Conservation (phyloP, 2,113 vertebrate genomes). For the Enhydra lutris region DNA sequence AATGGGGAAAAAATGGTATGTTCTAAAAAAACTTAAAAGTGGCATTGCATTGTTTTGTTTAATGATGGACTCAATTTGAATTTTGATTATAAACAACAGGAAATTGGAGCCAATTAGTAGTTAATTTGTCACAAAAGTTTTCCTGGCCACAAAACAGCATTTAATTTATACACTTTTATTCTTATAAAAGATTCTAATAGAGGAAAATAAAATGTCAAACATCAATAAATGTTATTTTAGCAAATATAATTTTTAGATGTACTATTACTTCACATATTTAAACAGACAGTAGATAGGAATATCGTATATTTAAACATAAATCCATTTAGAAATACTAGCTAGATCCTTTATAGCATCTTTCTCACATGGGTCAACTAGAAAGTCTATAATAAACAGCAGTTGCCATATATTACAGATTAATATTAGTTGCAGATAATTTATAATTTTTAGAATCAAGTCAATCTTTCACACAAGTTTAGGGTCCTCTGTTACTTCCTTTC, state of each 20-base stretch:
- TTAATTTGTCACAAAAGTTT: conserved; percentile 54
- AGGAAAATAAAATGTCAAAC: conserved; percentile 34
- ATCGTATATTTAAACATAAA: conserved; percentile 54
- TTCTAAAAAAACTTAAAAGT: conserved; percentile 42
- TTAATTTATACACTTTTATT: conserved; percentile 61
- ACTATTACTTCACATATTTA: conserved; percentile 65
- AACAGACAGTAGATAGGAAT: conserved; percentile 42
- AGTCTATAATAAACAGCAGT: conserved; percentile 87
- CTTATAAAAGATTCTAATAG: conserved; percentile 54
- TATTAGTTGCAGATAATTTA: neutral
- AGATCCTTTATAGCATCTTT: conserved; percentile 86
- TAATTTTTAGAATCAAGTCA: conserved; percentile 6
- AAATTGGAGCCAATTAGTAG: conserved; percentile 18
- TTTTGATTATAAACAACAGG: conserved; percentile 54
- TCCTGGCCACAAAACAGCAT: conserved; percentile 14
- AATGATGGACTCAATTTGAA: conserved; percentile 51
- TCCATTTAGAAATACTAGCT: conserved; percentile 75
- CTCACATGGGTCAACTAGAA: conserved; percentile 79
- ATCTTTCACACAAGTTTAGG: neutral
- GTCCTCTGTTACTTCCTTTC: neutral
- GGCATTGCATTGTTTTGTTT: conserved; percentile 50
- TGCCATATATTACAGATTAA: conserved; percentile 66
- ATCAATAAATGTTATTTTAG: conserved; percentile 69
- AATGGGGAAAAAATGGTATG: conserved; percentile 56
- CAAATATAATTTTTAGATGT: conserved; percentile 65